Base-by-base conservation (phyloP, 64 coral and sea anemone genomes). In the Pocillopora verrucosa region DNA sequence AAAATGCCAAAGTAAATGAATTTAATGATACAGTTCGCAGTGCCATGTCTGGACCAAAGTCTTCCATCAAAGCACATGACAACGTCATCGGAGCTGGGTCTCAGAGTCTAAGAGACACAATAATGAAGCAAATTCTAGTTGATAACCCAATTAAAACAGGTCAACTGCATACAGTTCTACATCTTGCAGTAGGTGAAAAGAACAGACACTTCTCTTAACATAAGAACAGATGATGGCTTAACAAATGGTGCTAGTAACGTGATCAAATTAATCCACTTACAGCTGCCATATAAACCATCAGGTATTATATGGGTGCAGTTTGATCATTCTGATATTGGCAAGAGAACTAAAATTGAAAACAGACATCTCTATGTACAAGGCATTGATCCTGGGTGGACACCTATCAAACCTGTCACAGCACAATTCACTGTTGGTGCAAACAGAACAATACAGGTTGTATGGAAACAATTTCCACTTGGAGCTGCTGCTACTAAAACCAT, bases 341-440 rank as follows among this genome's bases (percentile, higher is more conserved):
- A 75, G 20, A 75, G 20, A 11, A 10, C 20, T 14, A 37, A 57
- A 26, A 57, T 5, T 65, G 57, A 63, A 14, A 65, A 62, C 22
- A 7, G 24, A 62, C 38, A 86, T 86, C 65, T 86, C 36, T 86
- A 67, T 60, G 67, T 65, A 11, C 11, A 72, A 34, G 34, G 11
- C 10, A 86, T 86, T 35, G 61, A 86, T 62, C 64, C 24, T 35
- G 67, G 22, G 20, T 86, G 82, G 82, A 86, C 35, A 62, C 82
- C 82, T 35, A 30, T 86, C 36, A 14, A 59, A 60, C 41, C 58
- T 20, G 16, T 83, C 2, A 83, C 38, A 83, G 4, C 41, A 64
- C 80, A 83, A 9, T 86, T 86, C 35, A 86, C 16, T 35, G 20
- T 75, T 13, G 11, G 11, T 34, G 1, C 10, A 11, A 63, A 65